phyloP scores from a whole-genome alignment of 1,140 invertebrate genomes.

The Batillaria attramentaria region DNA sequence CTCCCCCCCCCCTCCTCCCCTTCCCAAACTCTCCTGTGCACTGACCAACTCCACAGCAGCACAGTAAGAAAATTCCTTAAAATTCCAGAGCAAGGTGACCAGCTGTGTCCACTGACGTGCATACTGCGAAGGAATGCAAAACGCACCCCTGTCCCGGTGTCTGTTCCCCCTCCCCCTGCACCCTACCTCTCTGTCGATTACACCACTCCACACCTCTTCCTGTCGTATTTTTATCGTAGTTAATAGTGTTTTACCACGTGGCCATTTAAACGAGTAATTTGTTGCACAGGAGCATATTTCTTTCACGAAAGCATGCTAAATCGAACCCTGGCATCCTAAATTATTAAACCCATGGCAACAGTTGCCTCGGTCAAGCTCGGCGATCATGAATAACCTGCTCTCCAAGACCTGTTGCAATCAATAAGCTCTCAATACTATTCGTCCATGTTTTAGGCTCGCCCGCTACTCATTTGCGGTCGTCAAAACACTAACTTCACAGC shows the following conservation, averaged over 20 bases:
- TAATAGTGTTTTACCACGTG: slow-evolving; percentile 30
- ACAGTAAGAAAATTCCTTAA: too few species aligned
- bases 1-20: slow-evolving; percentile 2
- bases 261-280: slow-evolving; percentile 12
- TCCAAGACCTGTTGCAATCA: neutral
- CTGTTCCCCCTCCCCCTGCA: neutral
- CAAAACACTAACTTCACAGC: too few species aligned
- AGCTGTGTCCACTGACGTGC: too few species aligned
- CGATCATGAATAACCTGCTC: too few species aligned
- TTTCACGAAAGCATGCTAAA: neutral
- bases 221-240: slow-evolving; percentile 29
- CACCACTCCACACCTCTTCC: slow-evolving; percentile 33
- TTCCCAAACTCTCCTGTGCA: too few species aligned
- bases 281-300: neutral
- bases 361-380: too few species aligned
- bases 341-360: neutral
- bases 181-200: slow-evolving; percentile 26
- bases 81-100: too few species aligned
- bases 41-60: too few species aligned
- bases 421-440: slow-evolving; percentile 20
- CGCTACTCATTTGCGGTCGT: neutral
- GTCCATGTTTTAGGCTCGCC: slow-evolving; percentile 8
- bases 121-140: too few species aligned
- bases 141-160: too few species aligned
- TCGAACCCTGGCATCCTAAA: neutral